phyloP scores from a whole-genome alignment of 2,113 vertebrate genomes.

The Planiliza haematocheilus region DNA sequence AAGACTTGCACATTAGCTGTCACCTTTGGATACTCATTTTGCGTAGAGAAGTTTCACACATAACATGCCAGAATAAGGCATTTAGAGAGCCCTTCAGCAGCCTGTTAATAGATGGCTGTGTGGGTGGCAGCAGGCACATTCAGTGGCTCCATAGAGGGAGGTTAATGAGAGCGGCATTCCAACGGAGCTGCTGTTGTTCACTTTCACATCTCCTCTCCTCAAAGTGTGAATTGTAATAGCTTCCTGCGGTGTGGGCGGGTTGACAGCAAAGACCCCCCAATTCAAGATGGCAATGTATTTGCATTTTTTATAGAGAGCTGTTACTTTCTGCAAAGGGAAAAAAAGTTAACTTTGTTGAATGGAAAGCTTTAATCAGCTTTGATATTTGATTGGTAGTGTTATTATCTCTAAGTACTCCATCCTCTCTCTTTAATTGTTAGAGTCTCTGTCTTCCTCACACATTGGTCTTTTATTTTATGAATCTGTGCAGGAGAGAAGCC shows the following conservation, averaged over 20 bases:
- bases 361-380: conserved; percentile 18
- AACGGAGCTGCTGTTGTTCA: conserved; percentile 69
- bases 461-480: background rate
- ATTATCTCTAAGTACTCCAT: background rate
- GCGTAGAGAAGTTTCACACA: conserved; percentile 52
- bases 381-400: conserved; percentile 4
- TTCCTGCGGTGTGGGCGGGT: conserved; percentile 77
- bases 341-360: conserved; percentile 31
- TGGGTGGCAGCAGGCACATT: conserved; percentile 75
- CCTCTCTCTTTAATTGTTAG: background rate
- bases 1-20: conserved; percentile 45
- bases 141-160: conserved; percentile 71
- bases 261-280: conserved; percentile 64
- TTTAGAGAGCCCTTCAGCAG: conserved; percentile 69
- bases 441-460: conserved; percentile 31
- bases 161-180: conserved; percentile 78
- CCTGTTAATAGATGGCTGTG: conserved; percentile 71
- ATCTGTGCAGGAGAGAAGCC: conserved; percentile 93
- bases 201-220: conserved; percentile 71
- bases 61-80: conserved; percentile 44
- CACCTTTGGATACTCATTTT: conserved; percentile 59
- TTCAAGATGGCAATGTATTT: conserved; percentile 68
- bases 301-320: conserved; percentile 58
- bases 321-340: conserved; percentile 11
- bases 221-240: conserved; percentile 75